A percentile compares a stretch with the other conserved stretches of the same genome.
Evolutionary conservation across 37 sponge, comb jelly and placozoan genomes (phyloP).

Genomic region (Halisarca cf. caerulea): DNA sequence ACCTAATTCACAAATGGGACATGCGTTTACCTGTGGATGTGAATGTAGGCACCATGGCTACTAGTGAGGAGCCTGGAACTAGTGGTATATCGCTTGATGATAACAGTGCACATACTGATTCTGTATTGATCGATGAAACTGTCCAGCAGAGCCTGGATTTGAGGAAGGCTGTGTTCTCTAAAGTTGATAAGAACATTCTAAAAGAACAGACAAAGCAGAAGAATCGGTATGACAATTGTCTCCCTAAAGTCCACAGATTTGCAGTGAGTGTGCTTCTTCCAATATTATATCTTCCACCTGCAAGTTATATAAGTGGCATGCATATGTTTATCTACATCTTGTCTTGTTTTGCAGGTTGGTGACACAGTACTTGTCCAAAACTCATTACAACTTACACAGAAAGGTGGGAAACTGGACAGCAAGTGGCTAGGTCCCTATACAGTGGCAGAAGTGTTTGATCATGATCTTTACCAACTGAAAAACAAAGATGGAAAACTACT

Average conservation of each 20-base stretch:
- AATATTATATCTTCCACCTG: not conserved
- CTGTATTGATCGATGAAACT: not conserved
- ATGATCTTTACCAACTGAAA: not conserved
- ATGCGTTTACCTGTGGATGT: constrained; percentile 15
- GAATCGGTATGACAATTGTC: constrained; percentile 12
- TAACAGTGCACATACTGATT: not conserved
- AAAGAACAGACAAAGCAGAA: constrained; percentile 30
- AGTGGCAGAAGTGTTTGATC: constrained; percentile 5
- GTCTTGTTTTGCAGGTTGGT: not conserved
- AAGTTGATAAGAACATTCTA: constrained; percentile 24
- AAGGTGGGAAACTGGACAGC: constrained; percentile 45
- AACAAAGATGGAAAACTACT: too few species aligned
- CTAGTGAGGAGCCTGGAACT: not conserved
- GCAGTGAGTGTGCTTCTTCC: not conserved
- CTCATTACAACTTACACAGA: constrained; percentile 19
- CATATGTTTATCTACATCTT: too few species aligned
- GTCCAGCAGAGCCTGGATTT: constrained; percentile 1
- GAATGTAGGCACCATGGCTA: not conserved
- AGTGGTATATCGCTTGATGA: not conserved
- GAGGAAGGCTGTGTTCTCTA: not conserved
- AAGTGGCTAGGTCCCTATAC: constrained; percentile 49
- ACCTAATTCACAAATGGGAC: constrained; percentile 20
- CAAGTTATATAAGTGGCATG: too few species aligned
- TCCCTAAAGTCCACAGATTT: constrained; percentile 1
- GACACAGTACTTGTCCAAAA: constrained; percentile 41